Conservation (phyloP, 2,888 invertebrate species). For the Rotaria magnacalcarata region DNA sequence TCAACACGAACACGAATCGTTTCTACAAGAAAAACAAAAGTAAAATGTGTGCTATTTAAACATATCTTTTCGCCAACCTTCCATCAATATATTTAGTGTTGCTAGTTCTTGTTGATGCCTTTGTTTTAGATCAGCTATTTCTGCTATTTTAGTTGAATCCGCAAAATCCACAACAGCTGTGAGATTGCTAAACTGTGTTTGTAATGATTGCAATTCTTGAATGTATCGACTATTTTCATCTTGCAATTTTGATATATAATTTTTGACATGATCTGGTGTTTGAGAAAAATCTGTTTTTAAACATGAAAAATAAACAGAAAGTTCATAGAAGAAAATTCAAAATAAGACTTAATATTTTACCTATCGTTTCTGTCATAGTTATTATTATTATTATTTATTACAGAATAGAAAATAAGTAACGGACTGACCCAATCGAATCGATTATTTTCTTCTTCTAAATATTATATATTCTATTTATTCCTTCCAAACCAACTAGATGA, state of each 20-base stretch:
- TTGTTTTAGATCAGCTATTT: constrained; percentile 26
- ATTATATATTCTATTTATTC: not conserved
- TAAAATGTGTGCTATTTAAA: not conserved
- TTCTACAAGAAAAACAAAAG: not conserved
- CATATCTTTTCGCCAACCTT: not conserved
- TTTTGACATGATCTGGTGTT: not conserved
- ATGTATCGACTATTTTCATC: not conserved
- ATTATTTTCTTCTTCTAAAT: not conserved
- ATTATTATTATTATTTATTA: constrained; percentile 27
- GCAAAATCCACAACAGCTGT: not conserved
- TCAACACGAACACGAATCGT: constrained; percentile 9
- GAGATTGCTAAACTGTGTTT: not conserved
- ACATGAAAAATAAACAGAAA: not conserved
- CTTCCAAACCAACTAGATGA: not conserved
- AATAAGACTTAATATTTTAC: not conserved
- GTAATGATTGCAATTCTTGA: not conserved
- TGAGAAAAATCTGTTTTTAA: not conserved
- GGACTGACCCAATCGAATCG: not conserved
- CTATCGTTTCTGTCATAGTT: not conserved
- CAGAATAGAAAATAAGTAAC: not conserved
- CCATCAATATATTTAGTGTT: not conserved
- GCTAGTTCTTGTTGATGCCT: constrained; percentile 26
- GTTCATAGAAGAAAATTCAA: not conserved
- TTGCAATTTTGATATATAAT: not conserved
- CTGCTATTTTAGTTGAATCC: constrained; percentile 25